Base-by-base conservation (phyloP, 2,888 invertebrate species). In the Nomada flava region DNA sequence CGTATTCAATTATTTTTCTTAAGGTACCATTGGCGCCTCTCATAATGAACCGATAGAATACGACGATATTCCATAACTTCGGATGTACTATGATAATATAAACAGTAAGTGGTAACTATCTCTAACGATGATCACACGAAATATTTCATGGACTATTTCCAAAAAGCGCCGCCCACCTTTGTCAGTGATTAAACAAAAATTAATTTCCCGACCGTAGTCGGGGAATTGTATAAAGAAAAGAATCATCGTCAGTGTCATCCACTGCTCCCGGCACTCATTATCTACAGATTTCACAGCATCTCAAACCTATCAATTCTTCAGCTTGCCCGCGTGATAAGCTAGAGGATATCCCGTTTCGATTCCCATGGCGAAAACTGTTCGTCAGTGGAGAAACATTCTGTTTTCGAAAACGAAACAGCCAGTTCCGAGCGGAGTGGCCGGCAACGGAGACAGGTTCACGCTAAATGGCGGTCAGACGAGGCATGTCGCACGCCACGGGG, bases 401-500 rank as follows among this genome's bases (percentile, higher is more conserved):
- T 91, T 90, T 90, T 90, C 64, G 85, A 90, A 89, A 91, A 89
- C 89, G 88, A 90, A 90, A 89, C 86, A 86, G 88, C 42, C 57
- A 23, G 89, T 87, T 81, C 86, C 78, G 2, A 55, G 42, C 69
- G 55, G 81, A 81, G 79, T 82, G 86, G 86, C 68, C 84, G 79
- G 80, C 72, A 83, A 67, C 73, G 76, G 83, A 80, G 92, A 92
- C 92, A 92, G 92, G 92, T 92, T 92, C 92, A 92, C 92, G 91
- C 92, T 92, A 92, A 92, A 92, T 92, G 91, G 92, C 92, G 92
- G 91, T 92, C 91, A 90, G 92, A 89, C 92, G 85, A 90, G 89
- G 91, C 91, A 93, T 93, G 93, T 93, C 92, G 91, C 92, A 90
- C 93, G 88, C 93, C 91, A 88, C 91, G 91, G 93, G 93, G 91